Percentiles rank a stretch among this genome's conserved stretches.
These are phyloP conservation scores for Streptopelia turtur DNA, from an alignment of 2,797 vertebrate genomes.

Conservation along the genomic window DNA sequence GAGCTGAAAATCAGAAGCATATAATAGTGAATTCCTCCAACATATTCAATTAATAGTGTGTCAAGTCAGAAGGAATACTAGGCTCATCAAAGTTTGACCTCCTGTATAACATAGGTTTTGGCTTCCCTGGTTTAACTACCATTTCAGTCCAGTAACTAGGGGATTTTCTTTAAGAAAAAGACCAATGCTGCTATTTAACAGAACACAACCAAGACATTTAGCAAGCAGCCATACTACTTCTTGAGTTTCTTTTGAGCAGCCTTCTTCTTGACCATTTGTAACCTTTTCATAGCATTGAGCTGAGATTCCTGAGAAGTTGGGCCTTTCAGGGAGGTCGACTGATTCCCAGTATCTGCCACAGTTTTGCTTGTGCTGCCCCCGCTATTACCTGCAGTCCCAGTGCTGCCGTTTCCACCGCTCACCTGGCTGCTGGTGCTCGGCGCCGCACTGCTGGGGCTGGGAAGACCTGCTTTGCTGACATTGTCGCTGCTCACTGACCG, in stretches of 20 bases:
- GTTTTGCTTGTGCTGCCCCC: constrained; percentile 77
- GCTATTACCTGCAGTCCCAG: constrained; percentile 51
- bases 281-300: constrained; percentile 94
- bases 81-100: neutral
- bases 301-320: constrained; percentile 96
- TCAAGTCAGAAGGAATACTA: neutral
- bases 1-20: neutral
- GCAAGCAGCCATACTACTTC: constrained; percentile 77
- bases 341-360: constrained; percentile 59
- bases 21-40: neutral
- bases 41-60: neutral
- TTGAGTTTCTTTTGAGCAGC: constrained; percentile 97
- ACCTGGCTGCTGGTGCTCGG: constrained; percentile 53
- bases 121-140: constrained; percentile 1
- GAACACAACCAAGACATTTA: neutral
- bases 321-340: constrained; percentile 82
- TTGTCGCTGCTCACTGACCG: constrained; percentile 90
- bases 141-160: neutral
- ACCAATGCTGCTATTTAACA: neutral
- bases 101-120: neutral
- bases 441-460: constrained; percentile 77
- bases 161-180: neutral
- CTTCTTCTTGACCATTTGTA: constrained; percentile 98
- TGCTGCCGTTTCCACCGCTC: constrained; percentile 67
- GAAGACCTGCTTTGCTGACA: constrained; percentile 86